Conservation (phyloP, 1,140 invertebrate genomes). For the Drosophila watanabei region DNA sequence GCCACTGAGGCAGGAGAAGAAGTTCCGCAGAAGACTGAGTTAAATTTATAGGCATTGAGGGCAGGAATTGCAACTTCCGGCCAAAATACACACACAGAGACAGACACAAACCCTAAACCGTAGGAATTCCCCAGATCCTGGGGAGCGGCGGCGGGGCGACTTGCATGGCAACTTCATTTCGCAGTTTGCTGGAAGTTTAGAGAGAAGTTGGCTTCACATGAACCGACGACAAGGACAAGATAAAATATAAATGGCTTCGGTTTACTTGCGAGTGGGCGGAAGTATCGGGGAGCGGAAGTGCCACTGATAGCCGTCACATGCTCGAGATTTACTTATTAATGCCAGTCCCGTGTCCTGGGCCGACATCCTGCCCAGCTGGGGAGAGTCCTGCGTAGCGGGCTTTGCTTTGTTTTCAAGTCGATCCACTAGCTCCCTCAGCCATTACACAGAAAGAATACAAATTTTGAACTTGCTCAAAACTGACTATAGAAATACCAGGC, state of each 20-base stretch:
- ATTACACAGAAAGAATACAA: not conserved
- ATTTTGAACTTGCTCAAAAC: not conserved
- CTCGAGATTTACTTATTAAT: constrained; percentile 83
- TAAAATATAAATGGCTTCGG: constrained; percentile 81
- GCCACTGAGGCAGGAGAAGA: constrained; percentile 42
- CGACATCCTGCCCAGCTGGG: constrained; percentile 59
- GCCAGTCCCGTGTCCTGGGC: constrained; percentile 55
- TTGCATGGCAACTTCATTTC: constrained; percentile 74
- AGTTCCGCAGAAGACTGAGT: constrained; percentile 70
- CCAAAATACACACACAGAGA: constrained; percentile 47
- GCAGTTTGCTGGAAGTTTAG: constrained; percentile 67
- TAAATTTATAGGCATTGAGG: constrained; percentile 80
- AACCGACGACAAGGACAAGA: constrained; percentile 66
- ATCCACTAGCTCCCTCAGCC: constrained; percentile 11
- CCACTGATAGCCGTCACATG: constrained; percentile 83
- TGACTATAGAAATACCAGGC: not conserved
- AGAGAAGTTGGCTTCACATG: constrained; percentile 61
- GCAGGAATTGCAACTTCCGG: constrained; percentile 79
- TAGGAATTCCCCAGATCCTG: constrained; percentile 43
- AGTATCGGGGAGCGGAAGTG: constrained; percentile 56
- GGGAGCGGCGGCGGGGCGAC: constrained; percentile 24
- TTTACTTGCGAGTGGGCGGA: constrained; percentile 51
- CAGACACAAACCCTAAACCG: constrained; percentile 5
- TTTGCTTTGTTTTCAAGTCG: constrained; percentile 68
- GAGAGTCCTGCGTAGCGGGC: constrained; percentile 36